Conservation (phyloP, 2,888 invertebrate species). For the Mycogona germanica region DNA sequence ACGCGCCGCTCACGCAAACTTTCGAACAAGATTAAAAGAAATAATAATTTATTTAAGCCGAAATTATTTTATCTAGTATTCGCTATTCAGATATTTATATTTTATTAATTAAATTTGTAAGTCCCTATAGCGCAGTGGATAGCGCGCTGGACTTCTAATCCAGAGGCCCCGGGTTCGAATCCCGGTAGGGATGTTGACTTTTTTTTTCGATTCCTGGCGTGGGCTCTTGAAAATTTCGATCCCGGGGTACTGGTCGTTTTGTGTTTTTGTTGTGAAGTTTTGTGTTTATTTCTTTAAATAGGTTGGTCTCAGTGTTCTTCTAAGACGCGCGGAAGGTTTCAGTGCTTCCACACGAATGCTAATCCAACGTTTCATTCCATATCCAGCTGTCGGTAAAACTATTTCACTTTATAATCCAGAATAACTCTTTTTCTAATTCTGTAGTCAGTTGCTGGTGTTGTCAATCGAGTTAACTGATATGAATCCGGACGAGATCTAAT, state of each 20-base stretch:
- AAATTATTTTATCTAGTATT: too few relatives aligned
- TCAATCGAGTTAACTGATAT: neutral
- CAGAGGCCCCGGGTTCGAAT: too few relatives aligned
- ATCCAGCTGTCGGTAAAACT: conserved; percentile 37
- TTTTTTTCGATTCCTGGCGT: neutral
- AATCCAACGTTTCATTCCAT: conserved; percentile 37
- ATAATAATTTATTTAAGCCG: too few relatives aligned
- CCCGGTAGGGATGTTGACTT: too few relatives aligned
- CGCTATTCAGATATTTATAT: too few relatives aligned
- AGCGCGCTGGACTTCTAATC: too few relatives aligned
- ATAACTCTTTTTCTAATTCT: neutral
- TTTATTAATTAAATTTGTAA: too few relatives aligned
- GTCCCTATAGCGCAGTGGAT: too few relatives aligned
- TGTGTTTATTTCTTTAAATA: conserved; percentile 25
- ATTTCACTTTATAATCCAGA: neutral
- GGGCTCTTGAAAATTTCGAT: too few relatives aligned
- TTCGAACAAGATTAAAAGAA: too few relatives aligned
- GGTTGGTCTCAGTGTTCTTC: conserved; percentile 32
- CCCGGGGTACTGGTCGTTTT: neutral
- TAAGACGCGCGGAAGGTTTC: conserved; percentile 31
- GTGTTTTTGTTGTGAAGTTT: conserved; percentile 1
- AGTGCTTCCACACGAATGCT: conserved; percentile 34
- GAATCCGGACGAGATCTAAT: neutral
- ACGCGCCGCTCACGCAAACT: too few relatives aligned
- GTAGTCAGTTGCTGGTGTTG: neutral